Evolutionary conservation across 2,888 invertebrate genomes (phyloP), one percentile per base, ranked within the genome.

Genomic region (Leptinotarsa juncta): DNA sequence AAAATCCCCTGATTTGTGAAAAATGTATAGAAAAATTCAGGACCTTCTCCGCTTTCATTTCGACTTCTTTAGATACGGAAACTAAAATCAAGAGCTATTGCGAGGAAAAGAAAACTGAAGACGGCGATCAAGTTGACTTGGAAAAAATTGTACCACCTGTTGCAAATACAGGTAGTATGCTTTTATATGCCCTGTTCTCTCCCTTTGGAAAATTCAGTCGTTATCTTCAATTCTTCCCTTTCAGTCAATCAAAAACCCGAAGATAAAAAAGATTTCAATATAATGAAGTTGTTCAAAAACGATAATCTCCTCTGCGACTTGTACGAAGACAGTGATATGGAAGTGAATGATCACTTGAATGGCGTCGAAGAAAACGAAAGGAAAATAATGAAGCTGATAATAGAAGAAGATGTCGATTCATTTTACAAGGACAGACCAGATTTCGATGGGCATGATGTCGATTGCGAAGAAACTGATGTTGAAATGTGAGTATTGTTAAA

Each of bases 341-440:
- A 65, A 65, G 23, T 55, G 16, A 65, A 69, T 60, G 55, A 73
- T 60, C 50, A 26, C 1, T 20, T 49, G n/a, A 57, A 67, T 49
- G 65, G n/a, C n/a, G 50, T 53, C 32, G 72, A 75, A 51, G 75
- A 75, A 20, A 67, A 70, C 1, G 70, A 70, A 67, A 75, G 72
- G 50, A 72, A 62, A 20, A 72, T 75, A 16, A 75, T 75, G 32
- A 72, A 73, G 42, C 70, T 72, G 67, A 70, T 75, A 42, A 72
- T 67, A 20, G 75, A 75, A 62, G 75, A 75, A 67, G 75, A 75
- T 23, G 70, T 73, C 18, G 75, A 75, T 67, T 51, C 70, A 32
- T 75, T 75, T 70, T 75, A 75, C 23, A 75, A 72, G 23, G 75
- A 75, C 10, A 75, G 65, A 14, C 75, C 75, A 7, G 67, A 75